Evolutionary conservation across 2,113 vertebrate genomes (phyloP), one percentile per base, ranked within the genome.

Genomic region (Menura novaehollandiae): DNA sequence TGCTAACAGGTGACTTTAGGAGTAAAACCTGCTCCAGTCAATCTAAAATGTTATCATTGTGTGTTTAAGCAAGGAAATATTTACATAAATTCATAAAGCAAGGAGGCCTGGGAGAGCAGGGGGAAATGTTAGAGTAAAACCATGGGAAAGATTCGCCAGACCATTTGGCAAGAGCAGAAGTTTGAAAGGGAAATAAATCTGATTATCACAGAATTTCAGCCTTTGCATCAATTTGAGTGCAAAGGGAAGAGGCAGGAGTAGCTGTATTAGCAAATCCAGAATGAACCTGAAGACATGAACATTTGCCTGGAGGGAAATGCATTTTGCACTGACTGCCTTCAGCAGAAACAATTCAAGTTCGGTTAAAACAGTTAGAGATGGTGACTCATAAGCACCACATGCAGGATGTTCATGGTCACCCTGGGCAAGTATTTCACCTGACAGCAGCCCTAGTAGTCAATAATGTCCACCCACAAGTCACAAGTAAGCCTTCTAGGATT

Each of bases 31-130:
- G 51, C 64, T 79, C 51, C 43, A 92, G 24, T 74, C 52, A 27
- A 68, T 27, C n/a, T 74, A 59, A 69, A 82, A 62, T 13, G 14
- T 91, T 52, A 77, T 69, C 62, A 69, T 8, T 64, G 87, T 87
- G 81, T 96, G 59, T 51, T 85, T 91, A 69, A 90, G 46, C 30
- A 94, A 83, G 39, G 59, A 69, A 96, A 85, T 91, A 95, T 88
- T 93, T 93, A 66, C 39, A 33, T 83, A 67, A 71, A 46, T 80
- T 58, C 30, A 27, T 74, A 71, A 74, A 88, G 37, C n/a, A 72
- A 82, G 28, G 78, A 85, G n/a, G 33, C 53, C 46, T 67, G 26
- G 28, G 19, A 17, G 3, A 24, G 20, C 11, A 10, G 10, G 20
- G 58, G 26, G 26, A 47, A 84, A 87, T 4, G 10, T 20, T 68